These are phyloP conservation scores for Lutjanus argentimaculatus DNA, from an alignment of 2,797 vertebrate species.

Conservation along the genomic window DNA sequence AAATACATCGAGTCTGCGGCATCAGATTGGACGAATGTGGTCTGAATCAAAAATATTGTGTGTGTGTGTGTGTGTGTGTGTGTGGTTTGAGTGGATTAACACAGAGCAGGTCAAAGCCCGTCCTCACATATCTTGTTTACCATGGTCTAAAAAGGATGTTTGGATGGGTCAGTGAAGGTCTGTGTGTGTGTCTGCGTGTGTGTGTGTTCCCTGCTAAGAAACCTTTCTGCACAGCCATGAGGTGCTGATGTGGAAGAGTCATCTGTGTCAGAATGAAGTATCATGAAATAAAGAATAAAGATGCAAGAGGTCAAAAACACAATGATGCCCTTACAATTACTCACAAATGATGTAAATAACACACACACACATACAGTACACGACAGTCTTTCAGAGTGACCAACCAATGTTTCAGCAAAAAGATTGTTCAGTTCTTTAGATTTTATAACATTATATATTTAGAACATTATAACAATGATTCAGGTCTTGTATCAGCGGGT, in stretches of 20 bases:
- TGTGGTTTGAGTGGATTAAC: conserved; percentile 41
- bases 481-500: too few relatives aligned
- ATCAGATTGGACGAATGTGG: conserved; percentile 64
- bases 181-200: background rate
- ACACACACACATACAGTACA: background rate
- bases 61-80: conserved; percentile 12
- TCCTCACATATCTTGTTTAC: conserved; percentile 53
- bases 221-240: conserved; percentile 9
- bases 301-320: conserved; percentile 4
- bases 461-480: too few relatives aligned
- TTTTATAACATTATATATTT: too few relatives aligned
- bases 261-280: conserved; percentile 19
- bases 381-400: background rate
- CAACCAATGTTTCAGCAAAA: too few relatives aligned
- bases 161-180: conserved; percentile 23
- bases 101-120: conserved; percentile 39
- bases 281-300: conserved; percentile 32
- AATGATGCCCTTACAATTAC: background rate
- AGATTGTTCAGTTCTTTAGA: too few relatives aligned
- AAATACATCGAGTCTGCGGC: conserved; percentile 56
- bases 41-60: conserved; percentile 44
- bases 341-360: background rate
- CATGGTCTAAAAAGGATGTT: conserved; percentile 48
- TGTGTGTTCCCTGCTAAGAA: background rate
- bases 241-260: conserved; percentile 7